phyloP scores from a whole-genome alignment of 2,888 invertebrate species.

The Adela reaumurella region DNA sequence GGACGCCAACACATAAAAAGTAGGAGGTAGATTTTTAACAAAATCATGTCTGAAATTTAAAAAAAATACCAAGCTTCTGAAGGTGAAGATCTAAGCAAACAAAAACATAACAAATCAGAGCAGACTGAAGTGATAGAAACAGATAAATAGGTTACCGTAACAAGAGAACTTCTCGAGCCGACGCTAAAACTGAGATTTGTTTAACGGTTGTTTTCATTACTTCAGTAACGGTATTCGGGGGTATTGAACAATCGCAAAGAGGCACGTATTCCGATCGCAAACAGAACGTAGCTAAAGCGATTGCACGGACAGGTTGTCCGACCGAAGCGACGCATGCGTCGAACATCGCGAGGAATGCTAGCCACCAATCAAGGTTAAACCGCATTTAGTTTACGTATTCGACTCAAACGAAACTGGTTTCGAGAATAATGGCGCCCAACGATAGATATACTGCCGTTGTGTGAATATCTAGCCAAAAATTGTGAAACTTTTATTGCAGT shows the following conservation, averaged over 20 bases:
- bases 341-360: not conserved
- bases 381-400: not conserved
- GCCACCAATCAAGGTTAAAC: not conserved
- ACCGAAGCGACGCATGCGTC: not conserved
- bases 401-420: not conserved
- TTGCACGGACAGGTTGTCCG: not conserved
- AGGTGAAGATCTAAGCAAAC: too few relatives aligned
- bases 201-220: not conserved
- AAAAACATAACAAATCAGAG: too few relatives aligned
- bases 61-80: too few relatives aligned
- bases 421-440: not conserved
- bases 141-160: not conserved
- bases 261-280: not conserved
- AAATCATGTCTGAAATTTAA: too few relatives aligned
- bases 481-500: too few relatives aligned
- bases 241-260: not conserved
- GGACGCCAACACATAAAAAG: too few relatives aligned
- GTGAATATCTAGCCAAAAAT: too few relatives aligned
- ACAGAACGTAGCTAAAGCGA: not conserved
- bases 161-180: not conserved
- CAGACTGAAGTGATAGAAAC: too few relatives aligned
- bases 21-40: too few relatives aligned
- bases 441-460: too few relatives aligned
- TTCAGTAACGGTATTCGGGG: not conserved
- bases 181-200: not conserved